A percentile compares a stretch with the other conserved stretches of the same genome.
These are phyloP conservation scores for Mormyrus proboscirostris DNA, from an alignment of 2,797 vertebrate genomes.

Conservation along the genomic window DNA sequence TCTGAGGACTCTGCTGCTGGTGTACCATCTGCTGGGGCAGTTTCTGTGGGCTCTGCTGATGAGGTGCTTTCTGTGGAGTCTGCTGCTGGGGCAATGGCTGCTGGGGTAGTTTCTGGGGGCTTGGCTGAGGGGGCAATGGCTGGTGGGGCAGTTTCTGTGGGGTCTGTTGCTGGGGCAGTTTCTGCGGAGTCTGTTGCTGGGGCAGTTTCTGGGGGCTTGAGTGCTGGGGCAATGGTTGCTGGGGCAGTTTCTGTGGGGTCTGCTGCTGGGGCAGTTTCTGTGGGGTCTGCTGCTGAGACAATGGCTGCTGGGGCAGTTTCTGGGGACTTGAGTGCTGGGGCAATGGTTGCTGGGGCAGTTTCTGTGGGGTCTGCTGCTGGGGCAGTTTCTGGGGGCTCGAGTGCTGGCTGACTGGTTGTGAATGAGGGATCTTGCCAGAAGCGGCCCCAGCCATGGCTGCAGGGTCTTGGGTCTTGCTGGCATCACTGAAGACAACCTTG, in stretches of 20 bases:
- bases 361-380: constrained; percentile 42
- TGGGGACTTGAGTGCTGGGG: constrained; percentile 46
- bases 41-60: constrained; percentile 40
- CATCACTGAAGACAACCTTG: constrained; percentile 73
- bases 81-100: constrained; percentile 29
- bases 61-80: constrained; percentile 37
- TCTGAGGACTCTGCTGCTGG: constrained; percentile 8
- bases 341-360: constrained; percentile 14
- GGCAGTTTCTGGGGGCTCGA: constrained; percentile 38
- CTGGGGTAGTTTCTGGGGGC: constrained; percentile 43
- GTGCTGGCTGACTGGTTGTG: constrained; percentile 29
- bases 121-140: constrained; percentile 37
- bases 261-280: constrained; percentile 34
- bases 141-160: constrained; percentile 29
- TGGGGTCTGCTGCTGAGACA: constrained; percentile 29
- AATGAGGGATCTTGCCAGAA: constrained; percentile 42
- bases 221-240: constrained; percentile 39
- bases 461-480: constrained; percentile 63
- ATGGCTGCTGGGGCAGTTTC: constrained; percentile 35
- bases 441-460: constrained; percentile 37
- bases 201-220: constrained; percentile 44
- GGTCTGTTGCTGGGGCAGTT: constrained; percentile 38
- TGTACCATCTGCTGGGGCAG: constrained; percentile 30
- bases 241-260: neutral
- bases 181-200: constrained; percentile 45